A percentile compares a stretch with the other conserved stretches of the same genome.
Evolutionary conservation across 2,888 invertebrate genomes (phyloP).

Genomic region (Diabrotica balteata): DNA sequence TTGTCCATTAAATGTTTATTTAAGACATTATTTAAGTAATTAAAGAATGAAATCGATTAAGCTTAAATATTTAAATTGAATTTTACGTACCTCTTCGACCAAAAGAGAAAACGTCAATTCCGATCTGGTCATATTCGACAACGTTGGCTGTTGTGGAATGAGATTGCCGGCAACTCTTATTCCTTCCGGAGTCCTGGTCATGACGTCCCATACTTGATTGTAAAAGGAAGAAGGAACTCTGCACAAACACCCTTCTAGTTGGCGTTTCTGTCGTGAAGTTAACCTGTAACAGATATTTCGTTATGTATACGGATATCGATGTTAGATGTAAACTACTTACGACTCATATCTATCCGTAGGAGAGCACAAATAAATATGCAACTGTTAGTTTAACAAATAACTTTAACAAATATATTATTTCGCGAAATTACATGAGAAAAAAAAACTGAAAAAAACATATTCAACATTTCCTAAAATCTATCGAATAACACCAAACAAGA

Average conservation of each 20-base stretch:
- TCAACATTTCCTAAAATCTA: no score
- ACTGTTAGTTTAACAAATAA: no score
- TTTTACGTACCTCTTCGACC: constrained; percentile 79
- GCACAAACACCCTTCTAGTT: constrained; percentile 94
- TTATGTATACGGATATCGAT: no score
- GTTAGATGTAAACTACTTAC: no score
- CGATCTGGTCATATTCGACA: constrained; percentile 96
- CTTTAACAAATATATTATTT: no score
- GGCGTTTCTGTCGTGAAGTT: constrained; percentile 83
- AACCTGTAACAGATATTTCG: constrained; percentile 62
- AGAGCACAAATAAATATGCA: not conserved
- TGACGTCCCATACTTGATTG: constrained; percentile 94
- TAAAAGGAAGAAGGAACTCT: constrained; percentile 95
- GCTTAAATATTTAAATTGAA: no score
- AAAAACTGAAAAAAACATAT: no score
- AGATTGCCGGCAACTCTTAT: constrained; percentile 85
- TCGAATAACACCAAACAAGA: no score
- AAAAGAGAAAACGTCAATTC: constrained; percentile 94
- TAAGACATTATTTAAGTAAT: no score
- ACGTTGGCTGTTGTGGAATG: constrained; percentile 91
- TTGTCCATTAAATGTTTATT: no score
- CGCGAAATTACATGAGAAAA: no score
- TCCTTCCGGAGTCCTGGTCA: constrained; percentile 87
- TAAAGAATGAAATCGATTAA: no score
- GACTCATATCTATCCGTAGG: not conserved